Conservation (phyloP, 2,113 vertebrate genomes). For the Donacobius atricapilla region DNA sequence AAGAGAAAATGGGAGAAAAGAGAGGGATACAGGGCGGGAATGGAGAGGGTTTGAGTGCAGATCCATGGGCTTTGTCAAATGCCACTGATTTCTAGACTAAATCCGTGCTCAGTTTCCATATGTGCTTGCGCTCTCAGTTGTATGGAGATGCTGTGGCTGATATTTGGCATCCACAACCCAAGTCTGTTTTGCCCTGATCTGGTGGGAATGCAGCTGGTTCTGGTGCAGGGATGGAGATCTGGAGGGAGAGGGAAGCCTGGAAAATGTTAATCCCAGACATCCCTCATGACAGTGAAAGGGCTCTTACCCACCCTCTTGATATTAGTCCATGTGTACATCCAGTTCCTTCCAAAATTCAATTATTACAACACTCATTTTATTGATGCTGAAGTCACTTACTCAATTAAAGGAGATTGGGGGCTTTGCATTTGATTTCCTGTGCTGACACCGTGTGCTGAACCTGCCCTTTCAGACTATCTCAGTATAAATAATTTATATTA, state of each 20-base stretch:
- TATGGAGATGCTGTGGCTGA: not conserved
- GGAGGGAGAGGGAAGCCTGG: not conserved
- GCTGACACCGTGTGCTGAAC: not conserved
- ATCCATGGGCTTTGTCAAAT: not conserved
- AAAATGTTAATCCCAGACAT: not conserved
- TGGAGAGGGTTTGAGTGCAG: not conserved
- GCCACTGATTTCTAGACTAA: not conserved
- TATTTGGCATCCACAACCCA: not conserved
- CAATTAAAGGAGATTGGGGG: not conserved
- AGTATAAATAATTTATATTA: not conserved
- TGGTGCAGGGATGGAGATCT: not conserved
- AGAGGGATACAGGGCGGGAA: fast-evolving
- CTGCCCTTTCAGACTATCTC: not conserved
- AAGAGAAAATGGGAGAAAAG: not conserved
- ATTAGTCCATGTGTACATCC: not conserved
- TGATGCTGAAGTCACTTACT: not conserved
- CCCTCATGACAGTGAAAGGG: not conserved
- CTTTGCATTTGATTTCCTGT: not conserved
- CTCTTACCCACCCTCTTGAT: not conserved
- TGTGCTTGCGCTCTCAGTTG: not conserved
- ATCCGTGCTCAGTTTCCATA: not conserved
- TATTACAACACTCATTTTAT: not conserved
- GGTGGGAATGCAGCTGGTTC: not conserved
- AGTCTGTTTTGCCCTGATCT: not conserved
- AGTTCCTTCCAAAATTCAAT: not conserved